Base-by-base conservation (phyloP, 2,888 invertebrate species). In the Aphelenchoides bicaudatus region DNA sequence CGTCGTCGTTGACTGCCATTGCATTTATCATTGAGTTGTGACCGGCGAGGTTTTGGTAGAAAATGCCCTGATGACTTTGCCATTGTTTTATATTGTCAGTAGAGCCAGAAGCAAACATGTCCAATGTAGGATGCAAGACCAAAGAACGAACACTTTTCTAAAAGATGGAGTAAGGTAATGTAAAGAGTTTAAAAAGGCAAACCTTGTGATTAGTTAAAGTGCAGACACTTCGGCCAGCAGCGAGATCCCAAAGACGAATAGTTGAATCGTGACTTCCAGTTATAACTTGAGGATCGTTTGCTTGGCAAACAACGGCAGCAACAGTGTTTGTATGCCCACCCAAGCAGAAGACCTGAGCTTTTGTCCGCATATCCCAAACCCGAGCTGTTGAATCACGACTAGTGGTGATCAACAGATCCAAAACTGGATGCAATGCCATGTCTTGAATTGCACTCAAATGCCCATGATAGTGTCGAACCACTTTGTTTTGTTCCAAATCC, bases 51-150 rank as follows among this genome's bases (percentile, higher is more conserved):
- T 70, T 70, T 50, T 68, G 96, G 56, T 96, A 88, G 79, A 98
- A 98, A 79, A 90, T 89, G 1, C 96, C 92, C 73, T 96, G 91
- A 0, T 94, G 96, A 78, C 93, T 93, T 80, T 89, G 90, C 98
- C 98, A 98, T 79, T 96, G 93, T 79, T 98, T 98, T 65, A 99
- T 91, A 79, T 98, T 96, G 80, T 98, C 96, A 0, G 98, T 93
- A 0, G 94, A 93, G 0, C 91, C 98, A 0, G 93, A 93, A 0
- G 91, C 96, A 81, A 99, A 96, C 84, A 92, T 92, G 80, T 94
- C 86, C 30, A 78, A 61, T 2, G 80, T 80, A 1, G 85, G 85
- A 78, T 86, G 85, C 25, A 85, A 75, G 2, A 81, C 82, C 23
- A 86, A 67, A 1, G 85, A 82, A 52, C 85, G 79, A 23, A 86